These are phyloP conservation scores for Ia io DNA, from an alignment of 2,113 vertebrate species.

Conservation along the genomic window DNA sequence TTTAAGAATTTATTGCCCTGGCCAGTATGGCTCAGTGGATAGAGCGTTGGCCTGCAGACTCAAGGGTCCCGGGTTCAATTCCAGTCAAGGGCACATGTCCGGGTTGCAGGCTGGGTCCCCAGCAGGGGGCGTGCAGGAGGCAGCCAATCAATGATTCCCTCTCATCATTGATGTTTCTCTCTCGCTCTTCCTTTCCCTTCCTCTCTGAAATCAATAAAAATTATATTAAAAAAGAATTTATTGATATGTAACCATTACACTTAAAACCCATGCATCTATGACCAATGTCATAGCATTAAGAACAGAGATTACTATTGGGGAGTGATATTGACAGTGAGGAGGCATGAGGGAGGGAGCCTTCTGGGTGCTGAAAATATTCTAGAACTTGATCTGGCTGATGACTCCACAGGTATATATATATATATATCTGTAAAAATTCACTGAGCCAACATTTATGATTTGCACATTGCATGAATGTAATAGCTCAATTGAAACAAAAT, in stretches of 20 bases:
- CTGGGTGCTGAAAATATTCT: neutral
- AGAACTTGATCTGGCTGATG: neutral
- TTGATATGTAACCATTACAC: neutral
- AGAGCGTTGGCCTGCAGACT: too few species aligned
- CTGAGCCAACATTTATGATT: neutral
- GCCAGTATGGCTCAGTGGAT: too few species aligned
- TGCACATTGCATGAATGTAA: neutral
- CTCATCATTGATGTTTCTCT: too few species aligned
- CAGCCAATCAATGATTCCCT: too few species aligned
- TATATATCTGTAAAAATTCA: neutral
- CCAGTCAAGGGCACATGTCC: too few species aligned
- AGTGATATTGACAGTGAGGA: neutral
- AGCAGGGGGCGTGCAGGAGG: too few species aligned
- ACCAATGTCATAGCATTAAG: neutral
- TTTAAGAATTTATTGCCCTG: neutral
- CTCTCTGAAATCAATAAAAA: too few species aligned
- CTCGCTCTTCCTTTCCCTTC: too few species aligned
- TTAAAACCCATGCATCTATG: neutral
- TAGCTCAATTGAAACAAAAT: conserved; percentile 6
- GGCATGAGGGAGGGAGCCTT: neutral
- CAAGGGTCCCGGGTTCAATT: too few species aligned
- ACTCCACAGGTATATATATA: neutral
- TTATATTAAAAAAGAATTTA: neutral
- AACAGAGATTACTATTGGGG: neutral
- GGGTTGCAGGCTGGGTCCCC: too few species aligned